phyloP scores from a whole-genome alignment of 2,113 vertebrate genomes.

The Tyto alba region DNA sequence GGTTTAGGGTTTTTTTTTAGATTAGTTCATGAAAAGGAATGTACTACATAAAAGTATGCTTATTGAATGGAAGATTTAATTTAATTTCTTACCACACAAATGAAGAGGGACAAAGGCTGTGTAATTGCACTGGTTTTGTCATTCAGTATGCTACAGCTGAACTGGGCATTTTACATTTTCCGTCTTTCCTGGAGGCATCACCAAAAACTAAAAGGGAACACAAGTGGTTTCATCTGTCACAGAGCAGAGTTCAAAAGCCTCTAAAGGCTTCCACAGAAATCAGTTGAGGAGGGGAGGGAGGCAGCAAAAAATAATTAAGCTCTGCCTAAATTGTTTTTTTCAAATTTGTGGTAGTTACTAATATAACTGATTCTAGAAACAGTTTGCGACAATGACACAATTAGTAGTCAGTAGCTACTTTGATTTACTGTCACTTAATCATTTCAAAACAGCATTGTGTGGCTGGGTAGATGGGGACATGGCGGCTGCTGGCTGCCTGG shows the following conservation, averaged over 20 bases:
- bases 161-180: not conserved
- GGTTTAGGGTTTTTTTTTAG: not conserved
- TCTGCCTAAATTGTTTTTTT: not conserved
- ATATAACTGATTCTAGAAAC: not conserved
- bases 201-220: not conserved
- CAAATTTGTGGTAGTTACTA: not conserved
- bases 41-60: not conserved
- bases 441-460: not conserved
- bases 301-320: not conserved
- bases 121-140: not conserved
- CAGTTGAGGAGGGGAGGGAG: not conserved
- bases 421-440: not conserved
- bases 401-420: not conserved
- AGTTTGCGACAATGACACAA: fast-evolving
- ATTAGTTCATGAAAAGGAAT: not conserved
- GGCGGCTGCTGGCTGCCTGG: not conserved
- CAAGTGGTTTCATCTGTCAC: not conserved
- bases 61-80: not conserved
- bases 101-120: not conserved
- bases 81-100: not conserved
- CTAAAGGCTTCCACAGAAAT: not conserved
- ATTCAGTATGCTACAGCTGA: not conserved
- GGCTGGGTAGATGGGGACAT: not conserved
- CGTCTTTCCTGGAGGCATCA: not conserved
- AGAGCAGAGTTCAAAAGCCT: not conserved